Conservation (phyloP, 2,113 vertebrate species). For the Pionites leucogaster region DNA sequence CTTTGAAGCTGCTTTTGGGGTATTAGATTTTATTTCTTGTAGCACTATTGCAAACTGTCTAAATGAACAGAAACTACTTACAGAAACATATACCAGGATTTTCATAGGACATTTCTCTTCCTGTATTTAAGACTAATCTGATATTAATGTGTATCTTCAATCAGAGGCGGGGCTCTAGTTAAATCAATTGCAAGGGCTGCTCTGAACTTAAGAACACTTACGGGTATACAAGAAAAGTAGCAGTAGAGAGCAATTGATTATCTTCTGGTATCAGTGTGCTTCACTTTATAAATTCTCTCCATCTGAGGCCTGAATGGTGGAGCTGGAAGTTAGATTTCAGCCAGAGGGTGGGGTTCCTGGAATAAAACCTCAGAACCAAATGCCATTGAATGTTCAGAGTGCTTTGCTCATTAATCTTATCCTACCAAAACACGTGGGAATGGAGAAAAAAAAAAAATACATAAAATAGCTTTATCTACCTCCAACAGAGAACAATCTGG, state of each 20-base stretch:
- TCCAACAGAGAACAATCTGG: neutral
- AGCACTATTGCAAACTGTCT: neutral
- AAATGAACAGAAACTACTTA: neutral
- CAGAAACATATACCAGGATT: neutral
- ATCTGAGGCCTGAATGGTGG: neutral
- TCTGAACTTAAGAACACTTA: neutral
- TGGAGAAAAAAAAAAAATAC: neutral
- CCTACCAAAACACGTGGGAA: neutral
- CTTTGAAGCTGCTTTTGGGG: neutral
- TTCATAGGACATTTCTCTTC: neutral
- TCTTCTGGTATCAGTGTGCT: neutral
- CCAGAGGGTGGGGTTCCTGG: neutral
- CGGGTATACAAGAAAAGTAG: neutral
- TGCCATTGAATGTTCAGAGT: neutral
- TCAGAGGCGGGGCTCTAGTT: neutral
- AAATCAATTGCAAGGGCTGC: neutral
- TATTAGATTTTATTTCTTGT: neutral
- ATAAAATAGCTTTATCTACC: neutral
- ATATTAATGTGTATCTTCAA: neutral
- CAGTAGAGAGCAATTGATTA: neutral
- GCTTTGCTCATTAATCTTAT: neutral
- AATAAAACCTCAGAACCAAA: neutral
- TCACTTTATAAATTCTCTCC: neutral
- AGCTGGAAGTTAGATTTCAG: neutral
- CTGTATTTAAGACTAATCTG: conserved; percentile 17